Evolutionary conservation across 2,888 invertebrate genomes (phyloP).

Genomic region (Eupithecia inturbata): DNA sequence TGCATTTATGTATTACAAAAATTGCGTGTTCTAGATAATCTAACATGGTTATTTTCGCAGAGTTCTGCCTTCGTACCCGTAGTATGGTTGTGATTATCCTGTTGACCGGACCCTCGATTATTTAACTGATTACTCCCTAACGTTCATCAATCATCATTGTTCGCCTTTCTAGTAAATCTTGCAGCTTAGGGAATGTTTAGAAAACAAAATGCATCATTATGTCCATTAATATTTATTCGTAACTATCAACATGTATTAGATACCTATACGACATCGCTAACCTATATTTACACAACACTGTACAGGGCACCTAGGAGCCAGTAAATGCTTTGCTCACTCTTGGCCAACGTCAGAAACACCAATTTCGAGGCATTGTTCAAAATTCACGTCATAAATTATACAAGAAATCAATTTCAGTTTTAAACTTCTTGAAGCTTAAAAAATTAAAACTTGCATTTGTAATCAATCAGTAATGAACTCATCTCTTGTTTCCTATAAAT

Average conservation of each 20-base stretch:
- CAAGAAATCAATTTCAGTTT: not conserved
- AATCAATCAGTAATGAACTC: not conserved
- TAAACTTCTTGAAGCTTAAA: too few relatives aligned
- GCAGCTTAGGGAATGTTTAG: not conserved
- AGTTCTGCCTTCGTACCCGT: not conserved
- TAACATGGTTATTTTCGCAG: not conserved
- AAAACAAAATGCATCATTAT: slow-evolving; percentile 49
- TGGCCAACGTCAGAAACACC: slow-evolving; percentile 34
- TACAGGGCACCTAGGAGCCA: slow-evolving; percentile 65
- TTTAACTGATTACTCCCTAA: too few relatives aligned
- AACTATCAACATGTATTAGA: slow-evolving; percentile 73
- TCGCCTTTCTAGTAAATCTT: not conserved
- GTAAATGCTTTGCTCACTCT: slow-evolving; percentile 71
- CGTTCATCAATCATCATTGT: not conserved
- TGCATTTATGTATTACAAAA: too few relatives aligned
- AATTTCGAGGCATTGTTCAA: not conserved
- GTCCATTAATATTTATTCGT: slow-evolving; percentile 81
- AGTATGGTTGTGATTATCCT: not conserved
- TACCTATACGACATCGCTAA: slow-evolving; percentile 63
- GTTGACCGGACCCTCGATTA: too few relatives aligned
- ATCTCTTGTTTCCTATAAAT: not conserved
- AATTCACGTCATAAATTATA: not conserved
- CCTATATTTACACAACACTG: slow-evolving; percentile 81
- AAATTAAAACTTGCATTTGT: not conserved
- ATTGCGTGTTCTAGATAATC: too few relatives aligned